Evolutionary conservation across 2,113 vertebrate species (phyloP), one percentile per base, ranked within the genome.

Genomic region (Cricetomys ansorgei): DNA sequence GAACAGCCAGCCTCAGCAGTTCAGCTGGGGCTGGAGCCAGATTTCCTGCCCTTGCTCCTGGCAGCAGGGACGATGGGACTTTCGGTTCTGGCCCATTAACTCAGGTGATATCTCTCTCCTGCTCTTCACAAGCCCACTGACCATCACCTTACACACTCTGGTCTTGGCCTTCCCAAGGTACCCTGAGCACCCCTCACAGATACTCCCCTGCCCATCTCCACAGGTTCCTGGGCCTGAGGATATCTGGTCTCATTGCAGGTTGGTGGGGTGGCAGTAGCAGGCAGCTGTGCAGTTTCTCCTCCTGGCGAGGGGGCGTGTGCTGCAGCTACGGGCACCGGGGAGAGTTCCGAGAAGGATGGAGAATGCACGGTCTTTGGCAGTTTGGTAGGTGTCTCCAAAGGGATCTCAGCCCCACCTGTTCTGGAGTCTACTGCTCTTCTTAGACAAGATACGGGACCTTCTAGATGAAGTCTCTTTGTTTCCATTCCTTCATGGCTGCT

Each of bases 1-100:
- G 0, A 21, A 31, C 19, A 96, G 97, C 79, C 96, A 97, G 48
- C 87, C 97, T 48, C 83, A 34, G 69, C 93, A 97, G 0, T 53
- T n/a, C 13, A 0, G 1, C 0, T 98, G 98, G 98, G 98, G 94
- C 93, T 96, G 96, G 87, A 94, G 31, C 59, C 91, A 97, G 92
- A 86, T 98, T 5, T 1, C 97, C 70, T 99, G 99, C 83, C 99
- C 99, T 69, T 99, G 99, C 90, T 98, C 98, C 73, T 98, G 98
- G 97, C 96, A 97, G 72, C 98, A 98, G 91, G 99, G 97, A 10
- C 88, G 59, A 70, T 72, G 21, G 92, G 98, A 99, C 45, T 81
- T 72, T 0, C 97, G 97, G 53, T 99, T 98, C 97, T 98, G 93
- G 85, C 94, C 19, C 19, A 92, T 95, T 86, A 96, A 72, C 3